Conservation (phyloP, 92 coral and sea anemone genomes). For the Muricea muricata region DNA sequence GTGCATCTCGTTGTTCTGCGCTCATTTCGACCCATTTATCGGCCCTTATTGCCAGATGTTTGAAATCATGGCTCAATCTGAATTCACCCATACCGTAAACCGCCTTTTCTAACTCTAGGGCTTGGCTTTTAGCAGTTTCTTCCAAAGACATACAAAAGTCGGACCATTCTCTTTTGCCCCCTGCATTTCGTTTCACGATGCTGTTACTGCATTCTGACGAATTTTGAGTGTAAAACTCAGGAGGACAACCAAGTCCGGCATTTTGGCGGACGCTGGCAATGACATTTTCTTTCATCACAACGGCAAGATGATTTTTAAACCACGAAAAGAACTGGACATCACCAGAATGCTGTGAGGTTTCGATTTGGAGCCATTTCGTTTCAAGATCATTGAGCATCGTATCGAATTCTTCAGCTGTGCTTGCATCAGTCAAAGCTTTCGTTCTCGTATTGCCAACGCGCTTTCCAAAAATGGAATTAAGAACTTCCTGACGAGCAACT, state of each 20-base stretch:
- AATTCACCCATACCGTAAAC: conserved; percentile 52
- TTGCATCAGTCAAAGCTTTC: conserved; percentile 68
- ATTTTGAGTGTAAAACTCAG: conserved; percentile 61
- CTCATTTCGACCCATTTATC: conserved; percentile 53
- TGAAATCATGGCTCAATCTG: conserved; percentile 40
- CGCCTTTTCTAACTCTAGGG: conserved; percentile 48
- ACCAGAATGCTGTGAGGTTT: conserved; percentile 62
- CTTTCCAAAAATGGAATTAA: conserved; percentile 55
- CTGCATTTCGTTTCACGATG: conserved; percentile 40
- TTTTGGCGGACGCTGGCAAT: conserved; percentile 59
- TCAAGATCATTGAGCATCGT: conserved; percentile 47
- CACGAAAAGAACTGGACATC: conserved; percentile 57
- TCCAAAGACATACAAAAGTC: conserved; percentile 55
- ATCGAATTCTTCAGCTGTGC: conserved; percentile 56
- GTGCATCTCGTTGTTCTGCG: conserved; percentile 45
- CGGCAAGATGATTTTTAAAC: conserved; percentile 54
- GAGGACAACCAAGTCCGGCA: conserved; percentile 65
- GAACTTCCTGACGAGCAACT: conserved; percentile 40
- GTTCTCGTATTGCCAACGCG: conserved; percentile 46
- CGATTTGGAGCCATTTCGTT: conserved; percentile 53
- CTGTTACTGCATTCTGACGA: conserved; percentile 45
- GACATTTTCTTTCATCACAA: conserved; percentile 68
- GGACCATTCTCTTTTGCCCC: conserved; percentile 61
- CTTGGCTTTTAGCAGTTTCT: conserved; percentile 48
- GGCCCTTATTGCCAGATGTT: conserved; percentile 44